A percentile compares a stretch with the other conserved stretches of the same genome.
Evolutionary conservation across 2,888 invertebrate genomes (phyloP).

Genomic region (Rhyacophila evoluta): DNA sequence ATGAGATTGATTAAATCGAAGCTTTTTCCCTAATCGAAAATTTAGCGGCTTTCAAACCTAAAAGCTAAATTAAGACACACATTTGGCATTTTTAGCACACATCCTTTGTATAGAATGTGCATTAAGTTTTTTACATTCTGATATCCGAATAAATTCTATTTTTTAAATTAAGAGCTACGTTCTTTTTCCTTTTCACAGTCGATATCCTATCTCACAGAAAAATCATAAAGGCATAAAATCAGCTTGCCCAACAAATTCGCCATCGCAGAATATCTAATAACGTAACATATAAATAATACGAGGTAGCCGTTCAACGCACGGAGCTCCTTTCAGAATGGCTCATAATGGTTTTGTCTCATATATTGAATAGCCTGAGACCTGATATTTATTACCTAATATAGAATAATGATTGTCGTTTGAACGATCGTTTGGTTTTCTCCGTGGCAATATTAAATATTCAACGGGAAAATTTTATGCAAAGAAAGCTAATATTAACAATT

Average conservation of each 20-base stretch:
- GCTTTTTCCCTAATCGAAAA: no score
- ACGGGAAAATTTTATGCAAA: not conserved
- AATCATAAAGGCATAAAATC: not conserved
- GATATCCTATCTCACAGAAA: not conserved
- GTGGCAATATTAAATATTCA: slow-evolving; percentile 45
- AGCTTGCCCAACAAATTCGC: not conserved
- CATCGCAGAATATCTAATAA: not conserved
- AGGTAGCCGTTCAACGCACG: slow-evolving; percentile 39
- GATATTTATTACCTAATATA: slow-evolving; percentile 45
- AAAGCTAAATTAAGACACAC: no score
- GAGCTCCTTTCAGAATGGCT: slow-evolving; percentile 29
- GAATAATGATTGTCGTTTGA: slow-evolving; percentile 47
- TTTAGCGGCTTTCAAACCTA: no score
- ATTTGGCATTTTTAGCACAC: no score
- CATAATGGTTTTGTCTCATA: slow-evolving; percentile 46
- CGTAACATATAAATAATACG: not conserved
- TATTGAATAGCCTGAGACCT: slow-evolving; percentile 35
- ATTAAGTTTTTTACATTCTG: no score
- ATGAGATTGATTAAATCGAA: no score
- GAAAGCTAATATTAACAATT: slow-evolving; percentile 14
- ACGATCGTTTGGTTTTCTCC: slow-evolving; percentile 38
- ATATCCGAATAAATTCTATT: no score
- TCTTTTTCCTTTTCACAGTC: no score
- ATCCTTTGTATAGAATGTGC: no score
- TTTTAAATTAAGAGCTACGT: no score